Percentiles rank a stretch among this genome's conserved stretches.
These are phyloP conservation scores for Metallyticus violacea DNA, from an alignment of 2,888 invertebrate genomes.

Conservation along the genomic window DNA sequence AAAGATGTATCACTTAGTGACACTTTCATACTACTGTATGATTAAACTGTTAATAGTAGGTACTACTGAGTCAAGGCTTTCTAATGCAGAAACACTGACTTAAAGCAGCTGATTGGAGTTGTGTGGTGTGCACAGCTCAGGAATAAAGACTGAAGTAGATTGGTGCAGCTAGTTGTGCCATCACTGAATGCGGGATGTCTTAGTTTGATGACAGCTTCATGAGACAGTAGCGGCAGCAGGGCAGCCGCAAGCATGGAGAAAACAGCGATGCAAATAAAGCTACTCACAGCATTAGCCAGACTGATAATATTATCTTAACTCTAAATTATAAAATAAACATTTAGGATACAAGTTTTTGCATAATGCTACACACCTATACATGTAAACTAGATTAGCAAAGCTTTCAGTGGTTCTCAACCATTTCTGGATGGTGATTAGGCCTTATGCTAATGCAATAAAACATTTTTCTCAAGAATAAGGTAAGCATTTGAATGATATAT, in stretches of 20 bases:
- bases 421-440: background rate
- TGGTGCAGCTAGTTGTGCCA: background rate
- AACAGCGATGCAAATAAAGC: conserved; percentile 19
- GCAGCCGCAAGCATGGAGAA: conserved; percentile 18
- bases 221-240: conserved; percentile 17
- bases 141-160: background rate
- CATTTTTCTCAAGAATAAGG: background rate
- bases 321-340: background rate
- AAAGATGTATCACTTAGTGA: background rate
- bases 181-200: background rate
- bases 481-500: background rate
- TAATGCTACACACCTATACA: background rate
- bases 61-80: background rate
- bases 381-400: background rate
- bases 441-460: background rate
- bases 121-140: background rate
- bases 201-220: conserved; percentile 3
- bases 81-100: background rate
- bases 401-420: conserved; percentile 19
- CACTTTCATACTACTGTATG: background rate
- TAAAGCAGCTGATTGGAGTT: too few species aligned
- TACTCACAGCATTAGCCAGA: conserved; percentile 11
- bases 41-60: background rate
- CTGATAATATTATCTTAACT: background rate
- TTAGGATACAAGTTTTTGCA: background rate